Evolutionary conservation across 2,797 vertebrate species (phyloP).

Genomic region (Myotis planiceps): DNA sequence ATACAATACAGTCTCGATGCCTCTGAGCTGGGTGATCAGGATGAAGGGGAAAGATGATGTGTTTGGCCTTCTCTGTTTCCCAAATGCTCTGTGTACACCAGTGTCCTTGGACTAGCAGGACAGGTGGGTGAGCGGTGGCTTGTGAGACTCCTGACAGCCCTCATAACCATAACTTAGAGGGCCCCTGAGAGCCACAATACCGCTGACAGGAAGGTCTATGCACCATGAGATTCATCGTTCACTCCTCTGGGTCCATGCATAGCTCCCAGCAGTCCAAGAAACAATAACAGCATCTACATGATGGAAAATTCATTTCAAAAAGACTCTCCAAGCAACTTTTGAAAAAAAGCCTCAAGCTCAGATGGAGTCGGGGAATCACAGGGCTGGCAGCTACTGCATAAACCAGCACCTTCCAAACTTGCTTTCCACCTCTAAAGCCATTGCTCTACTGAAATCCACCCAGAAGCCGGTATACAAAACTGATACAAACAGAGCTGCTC

Average conservation of each 20-base stretch:
- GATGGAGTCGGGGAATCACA: not conserved
- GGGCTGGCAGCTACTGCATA: slow-evolving; percentile 9
- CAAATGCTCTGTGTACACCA: not conserved
- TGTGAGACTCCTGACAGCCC: not conserved
- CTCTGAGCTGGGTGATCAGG: not conserved
- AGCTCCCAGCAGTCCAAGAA: slow-evolving; percentile 11
- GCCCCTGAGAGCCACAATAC: not conserved
- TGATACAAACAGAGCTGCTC: not conserved
- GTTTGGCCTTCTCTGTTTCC: not conserved
- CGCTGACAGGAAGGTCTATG: not conserved
- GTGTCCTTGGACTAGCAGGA: not conserved
- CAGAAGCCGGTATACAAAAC: not conserved
- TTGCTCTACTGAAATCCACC: not conserved
- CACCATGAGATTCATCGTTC: not conserved
- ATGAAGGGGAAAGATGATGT: not conserved
- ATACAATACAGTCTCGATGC: fast-evolving
- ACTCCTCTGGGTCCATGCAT: not conserved
- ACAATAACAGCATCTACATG: not conserved
- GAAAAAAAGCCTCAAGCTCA: slow-evolving; percentile 23
- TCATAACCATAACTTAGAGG: not conserved
- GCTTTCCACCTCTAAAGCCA: slow-evolving; percentile 12
- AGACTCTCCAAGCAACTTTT: slow-evolving; percentile 43
- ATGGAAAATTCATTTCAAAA: slow-evolving; percentile 56
- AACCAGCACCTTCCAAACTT: slow-evolving; percentile 13
- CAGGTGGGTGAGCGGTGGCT: not conserved